Conservation (phyloP, 2,797 vertebrate species). For the Argyrosomus regius region DNA sequence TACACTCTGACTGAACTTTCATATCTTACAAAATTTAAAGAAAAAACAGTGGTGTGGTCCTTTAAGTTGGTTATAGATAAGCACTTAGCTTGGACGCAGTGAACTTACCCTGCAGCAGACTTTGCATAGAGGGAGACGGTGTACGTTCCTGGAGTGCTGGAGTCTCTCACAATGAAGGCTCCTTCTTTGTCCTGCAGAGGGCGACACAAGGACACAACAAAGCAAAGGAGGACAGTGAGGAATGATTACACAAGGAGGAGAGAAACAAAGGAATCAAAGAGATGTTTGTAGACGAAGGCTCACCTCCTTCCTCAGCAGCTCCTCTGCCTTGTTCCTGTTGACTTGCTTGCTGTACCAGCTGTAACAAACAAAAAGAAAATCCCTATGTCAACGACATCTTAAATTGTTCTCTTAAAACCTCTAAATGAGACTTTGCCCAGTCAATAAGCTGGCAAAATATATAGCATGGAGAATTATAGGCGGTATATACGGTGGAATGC, state of each 20-base stretch:
- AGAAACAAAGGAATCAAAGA: background rate
- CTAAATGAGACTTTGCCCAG: background rate
- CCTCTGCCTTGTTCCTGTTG: constrained; percentile 94
- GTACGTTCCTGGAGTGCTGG: constrained; percentile 90
- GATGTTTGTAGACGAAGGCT: constrained; percentile 34
- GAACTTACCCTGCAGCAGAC: constrained; percentile 80
- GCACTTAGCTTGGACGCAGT: background rate
- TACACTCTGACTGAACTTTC: too few relatives aligned
- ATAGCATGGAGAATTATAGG: too few relatives aligned
- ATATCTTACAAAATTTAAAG: too few relatives aligned
- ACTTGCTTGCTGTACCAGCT: constrained; percentile 95
- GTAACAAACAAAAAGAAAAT: constrained; percentile 44
- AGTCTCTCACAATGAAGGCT: constrained; percentile 94
- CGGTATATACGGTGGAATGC: too few relatives aligned
- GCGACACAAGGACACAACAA: constrained; percentile 31
- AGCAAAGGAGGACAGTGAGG: background rate
- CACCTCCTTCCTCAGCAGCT: constrained; percentile 92
- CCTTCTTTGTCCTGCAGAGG: constrained; percentile 94
- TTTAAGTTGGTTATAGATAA: background rate
- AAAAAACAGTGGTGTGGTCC: too few relatives aligned
- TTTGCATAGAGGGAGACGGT: constrained; percentile 94
- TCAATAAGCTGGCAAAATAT: too few relatives aligned
- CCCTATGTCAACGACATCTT: background rate
- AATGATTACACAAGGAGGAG: too few relatives aligned
- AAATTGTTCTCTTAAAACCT: background rate